Evolutionary conservation across 2,888 invertebrate genomes (phyloP), one percentile per base, ranked within the genome.

Genomic region (Chironomus tentans): DNA sequence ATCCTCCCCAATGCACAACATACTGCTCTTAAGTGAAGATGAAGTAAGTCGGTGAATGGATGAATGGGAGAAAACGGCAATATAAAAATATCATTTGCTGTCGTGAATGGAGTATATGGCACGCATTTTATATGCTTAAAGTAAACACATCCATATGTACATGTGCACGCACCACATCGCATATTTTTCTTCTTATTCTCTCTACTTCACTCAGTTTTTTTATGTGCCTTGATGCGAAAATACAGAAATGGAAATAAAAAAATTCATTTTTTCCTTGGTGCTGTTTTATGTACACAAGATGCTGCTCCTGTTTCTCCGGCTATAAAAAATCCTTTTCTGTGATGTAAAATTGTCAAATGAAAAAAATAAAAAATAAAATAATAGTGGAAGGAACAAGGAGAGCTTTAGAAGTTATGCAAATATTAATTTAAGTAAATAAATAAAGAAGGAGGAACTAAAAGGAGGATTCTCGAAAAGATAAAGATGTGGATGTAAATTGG

Each of bases 41-140:
- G 56, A 56, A 56, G 56, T 56, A 38, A 38, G 38, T 38, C 38
- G 10, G 38, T 38, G 56, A 56, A 56, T 56, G 15, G 56, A 22
- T 24, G 18, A 62, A 18, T 46, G 50, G 12, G 24, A 70, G 24
- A n/a, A n/a, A n/a, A n/a, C n/a, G n/a, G 22, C 5, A 70, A 50
- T 50, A 70, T 46, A 50, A 50, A 70, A 70, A 70, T 47, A 47
- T 70, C 46, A 70, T 50, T 70, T 69, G 46, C 38, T 38, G 69
- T 69, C 47, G 69, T 69, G 69, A 62, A 22, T 22, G 56, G 7
- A 56, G 56, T 56, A 18, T 56, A 56, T 56, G 65, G 65, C 65
- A 65, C 65, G 65, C 65, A 65, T 21, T 65, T 65, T 65, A 65
- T 65, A 65, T 65, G 65, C 21, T 21, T 24, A 12, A 65, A 65